Conservation (phyloP, 2,797 vertebrate species). For the Linurgus olivaceus region DNA sequence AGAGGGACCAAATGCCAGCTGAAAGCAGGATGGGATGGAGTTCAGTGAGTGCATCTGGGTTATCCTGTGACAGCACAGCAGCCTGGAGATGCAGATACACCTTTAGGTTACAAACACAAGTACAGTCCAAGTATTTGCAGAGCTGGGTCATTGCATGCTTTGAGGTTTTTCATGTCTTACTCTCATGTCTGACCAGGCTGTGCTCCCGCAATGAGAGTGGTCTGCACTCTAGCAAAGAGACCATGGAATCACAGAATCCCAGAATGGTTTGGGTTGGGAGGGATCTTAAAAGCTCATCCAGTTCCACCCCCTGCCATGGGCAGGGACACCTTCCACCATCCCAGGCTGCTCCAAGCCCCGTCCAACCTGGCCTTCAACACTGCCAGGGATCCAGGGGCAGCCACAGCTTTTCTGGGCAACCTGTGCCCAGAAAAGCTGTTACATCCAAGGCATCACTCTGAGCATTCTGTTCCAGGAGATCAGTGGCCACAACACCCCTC, state of each 20-base stretch:
- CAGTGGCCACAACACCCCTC: neutral
- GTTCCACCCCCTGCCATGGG: neutral
- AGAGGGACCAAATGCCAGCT: neutral
- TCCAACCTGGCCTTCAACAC: neutral
- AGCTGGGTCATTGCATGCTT: neutral
- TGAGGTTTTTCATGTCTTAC: neutral
- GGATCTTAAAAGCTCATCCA: neutral
- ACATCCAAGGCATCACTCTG: neutral
- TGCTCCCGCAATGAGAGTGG: fast-evolving
- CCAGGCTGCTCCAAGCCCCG: fast-evolving
- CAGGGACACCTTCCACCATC: neutral
- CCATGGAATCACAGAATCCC: neutral
- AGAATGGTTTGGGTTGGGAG: neutral
- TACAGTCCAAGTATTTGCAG: neutral
- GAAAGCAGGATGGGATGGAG: neutral
- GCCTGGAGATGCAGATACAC: neutral
- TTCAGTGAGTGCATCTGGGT: neutral
- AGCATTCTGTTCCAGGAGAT: neutral
- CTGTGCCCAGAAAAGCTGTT: too few relatives aligned
- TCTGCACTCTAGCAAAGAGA: neutral
- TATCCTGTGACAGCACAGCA: neutral
- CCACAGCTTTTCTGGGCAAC: neutral
- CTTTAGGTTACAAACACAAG: neutral
- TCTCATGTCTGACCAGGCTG: neutral
- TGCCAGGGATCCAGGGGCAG: neutral